Evolutionary conservation across 1,140 invertebrate species (phyloP).

Genomic region (Sinella curviseta): DNA sequence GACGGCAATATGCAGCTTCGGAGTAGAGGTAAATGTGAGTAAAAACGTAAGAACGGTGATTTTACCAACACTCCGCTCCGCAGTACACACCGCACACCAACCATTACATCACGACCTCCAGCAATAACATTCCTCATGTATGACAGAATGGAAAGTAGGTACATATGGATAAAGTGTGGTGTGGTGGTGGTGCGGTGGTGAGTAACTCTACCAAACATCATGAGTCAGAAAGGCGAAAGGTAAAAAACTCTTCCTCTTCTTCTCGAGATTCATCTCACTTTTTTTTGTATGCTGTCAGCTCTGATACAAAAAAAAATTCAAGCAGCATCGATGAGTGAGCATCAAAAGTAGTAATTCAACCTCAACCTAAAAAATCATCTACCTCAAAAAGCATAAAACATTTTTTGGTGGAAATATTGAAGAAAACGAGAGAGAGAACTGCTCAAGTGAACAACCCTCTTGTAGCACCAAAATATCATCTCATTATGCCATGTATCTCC

Average conservation of each 20-base stretch:
- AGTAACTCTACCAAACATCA: background rate
- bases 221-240: background rate
- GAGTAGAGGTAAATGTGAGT: background rate
- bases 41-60: background rate
- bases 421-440: background rate
- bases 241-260: background rate
- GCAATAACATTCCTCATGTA: conserved; percentile 14
- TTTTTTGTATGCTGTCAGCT: background rate
- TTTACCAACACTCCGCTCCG: background rate
- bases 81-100: conserved; percentile 5
- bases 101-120: conserved; percentile 8
- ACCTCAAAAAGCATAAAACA: background rate
- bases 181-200: too few species aligned
- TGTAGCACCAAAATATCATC: conserved; percentile 24
- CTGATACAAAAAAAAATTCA: conserved; percentile 10
- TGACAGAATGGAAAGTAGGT: background rate
- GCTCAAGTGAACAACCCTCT: conserved; percentile 3
- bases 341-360: background rate
- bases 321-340: background rate
- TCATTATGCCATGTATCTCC: background rate
- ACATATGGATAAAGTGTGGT: background rate
- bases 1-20: background rate
- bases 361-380: background rate
- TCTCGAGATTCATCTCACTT: background rate
- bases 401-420: background rate